Evolutionary conservation across 1,140 invertebrate species (phyloP).

Genomic region (Elysia chlorotica): DNA sequence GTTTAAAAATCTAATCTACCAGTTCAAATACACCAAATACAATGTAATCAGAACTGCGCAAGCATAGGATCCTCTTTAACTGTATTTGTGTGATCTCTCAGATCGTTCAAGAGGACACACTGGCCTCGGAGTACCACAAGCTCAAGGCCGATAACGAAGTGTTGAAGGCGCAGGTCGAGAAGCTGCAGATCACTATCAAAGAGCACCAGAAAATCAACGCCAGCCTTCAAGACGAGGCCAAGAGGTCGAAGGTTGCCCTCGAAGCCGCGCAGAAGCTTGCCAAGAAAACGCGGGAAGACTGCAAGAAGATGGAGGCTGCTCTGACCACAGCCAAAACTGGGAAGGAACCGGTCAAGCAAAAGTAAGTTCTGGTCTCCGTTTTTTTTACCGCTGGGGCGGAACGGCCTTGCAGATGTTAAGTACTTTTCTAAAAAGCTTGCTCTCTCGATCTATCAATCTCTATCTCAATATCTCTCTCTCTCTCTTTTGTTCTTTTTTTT

Average conservation of each 20-base stretch:
- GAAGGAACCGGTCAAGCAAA: conserved; percentile 47
- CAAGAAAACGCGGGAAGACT: conserved; percentile 47
- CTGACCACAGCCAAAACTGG: conserved; percentile 39
- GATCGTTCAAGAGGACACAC: conserved; percentile 46
- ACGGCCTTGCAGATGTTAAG: no score
- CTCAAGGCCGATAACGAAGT: conserved; percentile 42
- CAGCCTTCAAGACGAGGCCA: conserved; percentile 51
- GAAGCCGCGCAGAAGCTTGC: conserved; percentile 47
- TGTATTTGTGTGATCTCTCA: no score
- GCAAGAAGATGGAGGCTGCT: conserved; percentile 40
- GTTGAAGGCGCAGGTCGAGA: conserved; percentile 39
- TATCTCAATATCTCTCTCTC: background rate
- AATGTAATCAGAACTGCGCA: no score
- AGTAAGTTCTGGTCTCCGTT: conserved; percentile 28
- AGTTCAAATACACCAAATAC: no score
- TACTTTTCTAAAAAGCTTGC: no score
- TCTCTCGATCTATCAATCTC: background rate
- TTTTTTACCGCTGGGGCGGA: background rate
- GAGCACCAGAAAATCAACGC: conserved; percentile 42
- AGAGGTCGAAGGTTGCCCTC: conserved; percentile 42
- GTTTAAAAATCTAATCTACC: no score
- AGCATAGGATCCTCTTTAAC: no score
- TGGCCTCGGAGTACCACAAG: conserved; percentile 44
- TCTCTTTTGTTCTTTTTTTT: no score
- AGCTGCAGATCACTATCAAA: conserved; percentile 42